Evolutionary conservation across 2,113 vertebrate genomes (phyloP).

Genomic region (Machaerirhynchus nigripectus): DNA sequence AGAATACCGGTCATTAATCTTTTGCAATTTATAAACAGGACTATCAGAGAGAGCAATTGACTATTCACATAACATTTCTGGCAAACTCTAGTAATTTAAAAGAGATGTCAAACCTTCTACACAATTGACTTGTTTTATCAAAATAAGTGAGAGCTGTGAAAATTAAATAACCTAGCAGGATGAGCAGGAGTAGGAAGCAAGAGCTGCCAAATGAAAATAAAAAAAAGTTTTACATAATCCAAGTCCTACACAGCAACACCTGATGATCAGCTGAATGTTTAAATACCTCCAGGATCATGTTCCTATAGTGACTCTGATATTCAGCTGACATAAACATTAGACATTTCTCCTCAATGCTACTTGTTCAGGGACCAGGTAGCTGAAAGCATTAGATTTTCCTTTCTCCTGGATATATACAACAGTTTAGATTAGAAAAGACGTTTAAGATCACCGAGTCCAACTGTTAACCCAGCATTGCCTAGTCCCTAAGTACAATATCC

Average conservation of each 20-base stretch:
- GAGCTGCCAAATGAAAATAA: neutral
- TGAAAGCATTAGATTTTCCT: neutral
- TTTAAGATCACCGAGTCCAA: neutral
- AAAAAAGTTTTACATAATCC: neutral
- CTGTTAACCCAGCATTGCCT: neutral
- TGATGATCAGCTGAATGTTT: neutral
- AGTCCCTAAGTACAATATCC: accelerated
- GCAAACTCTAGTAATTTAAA: neutral
- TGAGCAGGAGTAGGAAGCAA: neutral
- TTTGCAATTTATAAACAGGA: neutral
- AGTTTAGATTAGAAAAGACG: neutral
- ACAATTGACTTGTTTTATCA: neutral
- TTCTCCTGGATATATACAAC: neutral
- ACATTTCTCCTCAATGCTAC: neutral
- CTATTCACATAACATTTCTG: neutral
- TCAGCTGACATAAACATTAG: neutral
- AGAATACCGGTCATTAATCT: neutral
- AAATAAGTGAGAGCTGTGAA: neutral
- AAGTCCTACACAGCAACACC: neutral
- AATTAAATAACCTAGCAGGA: neutral
- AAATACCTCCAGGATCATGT: neutral
- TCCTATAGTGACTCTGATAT: neutral
- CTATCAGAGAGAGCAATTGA: neutral
- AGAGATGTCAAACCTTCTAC: neutral
- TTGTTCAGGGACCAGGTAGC: neutral